Evolutionary conservation across 2,113 vertebrate genomes (phyloP).

Genomic region (Monarcha castaneiventris): DNA sequence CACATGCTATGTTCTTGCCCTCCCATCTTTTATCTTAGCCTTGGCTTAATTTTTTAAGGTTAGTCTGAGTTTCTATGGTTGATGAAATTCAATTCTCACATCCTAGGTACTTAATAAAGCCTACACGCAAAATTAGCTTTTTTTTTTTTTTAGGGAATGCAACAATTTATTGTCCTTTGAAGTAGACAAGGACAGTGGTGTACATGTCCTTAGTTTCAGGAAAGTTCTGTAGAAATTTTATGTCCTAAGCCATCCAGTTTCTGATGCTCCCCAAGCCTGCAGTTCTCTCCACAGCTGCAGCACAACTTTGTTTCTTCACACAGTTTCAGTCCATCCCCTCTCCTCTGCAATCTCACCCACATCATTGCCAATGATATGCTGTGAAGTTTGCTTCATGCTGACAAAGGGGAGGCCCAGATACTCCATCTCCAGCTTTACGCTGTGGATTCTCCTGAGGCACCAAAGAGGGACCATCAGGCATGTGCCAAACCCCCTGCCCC

Average conservation of each 20-base stretch:
- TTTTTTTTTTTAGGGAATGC: neutral
- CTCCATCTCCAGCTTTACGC: neutral
- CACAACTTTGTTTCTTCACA: neutral
- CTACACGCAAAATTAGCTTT: neutral
- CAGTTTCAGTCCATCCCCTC: neutral
- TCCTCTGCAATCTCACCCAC: neutral
- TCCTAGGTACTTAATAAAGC: neutral
- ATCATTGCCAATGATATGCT: no score
- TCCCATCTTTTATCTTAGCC: neutral
- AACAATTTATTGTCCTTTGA: neutral
- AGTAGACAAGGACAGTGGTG: neutral
- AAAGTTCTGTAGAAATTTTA: neutral
- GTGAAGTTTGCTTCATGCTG: neutral
- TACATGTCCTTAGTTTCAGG: neutral
- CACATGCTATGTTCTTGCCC: neutral
- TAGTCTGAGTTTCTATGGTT: neutral
- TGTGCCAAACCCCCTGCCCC: neutral
- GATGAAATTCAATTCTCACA: conserved; percentile 28
- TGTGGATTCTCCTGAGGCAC: neutral
- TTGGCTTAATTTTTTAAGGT: neutral
- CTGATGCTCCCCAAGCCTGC: neutral
- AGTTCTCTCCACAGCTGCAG: neutral
- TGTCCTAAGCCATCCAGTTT: neutral
- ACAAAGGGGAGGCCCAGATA: neutral
- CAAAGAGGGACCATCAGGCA: neutral